phyloP scores from a whole-genome alignment of 2,888 invertebrate genomes.

The Syrista parreyssii region DNA sequence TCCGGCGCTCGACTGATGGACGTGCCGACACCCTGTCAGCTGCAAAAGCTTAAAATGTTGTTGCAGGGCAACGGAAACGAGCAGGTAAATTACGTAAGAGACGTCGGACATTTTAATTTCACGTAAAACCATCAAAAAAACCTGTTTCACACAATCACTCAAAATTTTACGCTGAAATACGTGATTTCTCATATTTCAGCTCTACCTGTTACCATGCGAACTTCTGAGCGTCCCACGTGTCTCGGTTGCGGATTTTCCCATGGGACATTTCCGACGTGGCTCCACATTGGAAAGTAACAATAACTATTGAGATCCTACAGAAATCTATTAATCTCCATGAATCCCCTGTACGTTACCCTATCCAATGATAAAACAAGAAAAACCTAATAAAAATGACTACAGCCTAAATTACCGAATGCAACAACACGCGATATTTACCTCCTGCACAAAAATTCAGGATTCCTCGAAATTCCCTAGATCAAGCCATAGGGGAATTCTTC shows the following conservation, averaged over 20 bases:
- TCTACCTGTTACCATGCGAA: slow-evolving; percentile 40
- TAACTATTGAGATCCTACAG: slow-evolving; percentile 6
- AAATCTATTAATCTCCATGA: neutral
- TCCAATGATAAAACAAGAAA: slow-evolving; percentile 9
- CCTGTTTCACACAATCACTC: neutral
- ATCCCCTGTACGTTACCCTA: neutral
- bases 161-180: neutral
- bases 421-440: neutral
- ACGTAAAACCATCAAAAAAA: neutral
- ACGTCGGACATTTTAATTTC: neutral
- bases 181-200: slow-evolving; percentile 23
- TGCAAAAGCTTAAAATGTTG: slow-evolving; percentile 68
- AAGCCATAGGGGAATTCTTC: neutral
- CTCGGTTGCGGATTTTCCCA: slow-evolving; percentile 8
- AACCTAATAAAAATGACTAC: slow-evolving; percentile 8
- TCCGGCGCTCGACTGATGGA: slow-evolving; percentile 37
- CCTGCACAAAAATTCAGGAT: neutral
- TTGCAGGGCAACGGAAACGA: slow-evolving; percentile 68
- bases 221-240: slow-evolving; percentile 27
- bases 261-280: slow-evolving; percentile 12
- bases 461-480: neutral
- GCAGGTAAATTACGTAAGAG: slow-evolving; percentile 54
- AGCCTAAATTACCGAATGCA: neutral
- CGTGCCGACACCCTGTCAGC: slow-evolving; percentile 67
- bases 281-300: slow-evolving; percentile 16